Base-by-base conservation (phyloP, 2,888 invertebrate genomes). In the Leptogaster cylindrica region DNA sequence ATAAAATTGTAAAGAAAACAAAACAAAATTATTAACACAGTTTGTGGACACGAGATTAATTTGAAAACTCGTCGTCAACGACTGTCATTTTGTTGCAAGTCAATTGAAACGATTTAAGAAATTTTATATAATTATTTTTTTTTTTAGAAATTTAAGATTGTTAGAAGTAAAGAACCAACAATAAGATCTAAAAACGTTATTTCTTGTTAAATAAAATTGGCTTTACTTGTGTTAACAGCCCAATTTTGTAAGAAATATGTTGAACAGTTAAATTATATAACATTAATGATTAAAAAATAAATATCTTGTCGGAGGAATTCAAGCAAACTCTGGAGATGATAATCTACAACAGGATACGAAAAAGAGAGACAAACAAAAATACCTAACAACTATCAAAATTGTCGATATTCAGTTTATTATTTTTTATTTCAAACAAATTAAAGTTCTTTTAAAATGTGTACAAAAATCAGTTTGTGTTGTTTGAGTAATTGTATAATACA, bases 401-500 rank as follows among this genome's bases (percentile, higher is more conserved):
- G 52, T 52, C 33, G 52, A 52, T 39, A 39, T 39, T 10, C 14
- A n/a, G n/a, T n/a, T n/a, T n/a, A 52, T 18, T 20, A 14, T 50
- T 50, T 50, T 27, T 25, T 28, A 16, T 25, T 25, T 7, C 14
- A 31, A 25, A 25, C 23, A 12, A 28, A 25, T 12, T 31, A 39
- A 39, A 14, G 27, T 52, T 52, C 14, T 33, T 52, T 31, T 31
- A 52, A 52, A 51, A 52, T 33, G 33, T 55, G 39, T 55, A 55
- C 55, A 55, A 41, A 41, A 55, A 55, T 55, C 55, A 39, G 55
- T 55, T 55, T 55, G 55, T 55, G 55, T 55, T 33, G 33, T 55
- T 33, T 36, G 36, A 36, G 28, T 50, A 27, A 25, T 52, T 52
- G 23, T 55, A 33, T 52, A 14, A 55, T 55, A 31, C 55, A 55